A percentile compares a stretch with the other conserved stretches of the same genome.
These are phyloP conservation scores for Taeniopygia guttata DNA, from an alignment of 2,797 vertebrate species.

Conservation along the genomic window DNA sequence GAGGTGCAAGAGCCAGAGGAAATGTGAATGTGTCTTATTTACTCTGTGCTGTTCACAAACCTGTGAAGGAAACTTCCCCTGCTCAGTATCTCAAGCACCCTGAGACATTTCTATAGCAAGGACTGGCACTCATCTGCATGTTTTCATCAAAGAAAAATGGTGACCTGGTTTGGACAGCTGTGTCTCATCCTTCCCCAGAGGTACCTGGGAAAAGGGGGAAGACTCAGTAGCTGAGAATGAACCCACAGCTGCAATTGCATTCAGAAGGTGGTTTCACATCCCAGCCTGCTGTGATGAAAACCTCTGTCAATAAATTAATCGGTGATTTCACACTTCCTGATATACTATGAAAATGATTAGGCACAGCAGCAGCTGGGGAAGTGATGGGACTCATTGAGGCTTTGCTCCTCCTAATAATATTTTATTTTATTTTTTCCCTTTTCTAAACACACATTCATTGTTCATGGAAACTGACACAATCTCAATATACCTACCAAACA, in stretches of 20 bases:
- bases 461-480: neutral
- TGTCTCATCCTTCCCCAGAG: neutral
- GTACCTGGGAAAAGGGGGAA: neutral
- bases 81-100: neutral
- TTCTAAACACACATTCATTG: neutral
- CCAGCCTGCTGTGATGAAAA: constrained; percentile 46
- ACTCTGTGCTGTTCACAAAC: neutral
- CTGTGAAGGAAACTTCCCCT: neutral
- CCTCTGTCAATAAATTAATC: constrained; percentile 35
- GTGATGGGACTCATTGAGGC: neutral
- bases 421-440: neutral
- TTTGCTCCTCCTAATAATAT: constrained; percentile 9
- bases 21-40: neutral
- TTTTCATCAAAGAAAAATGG: neutral
- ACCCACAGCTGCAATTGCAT: neutral
- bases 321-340: constrained; percentile 53
- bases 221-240: neutral
- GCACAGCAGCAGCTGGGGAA: constrained; percentile 19
- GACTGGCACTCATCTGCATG: neutral
- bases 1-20: neutral
- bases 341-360: constrained; percentile 54
- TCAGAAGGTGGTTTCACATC: constrained; percentile 4
- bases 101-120: neutral
- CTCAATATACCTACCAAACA: neutral
- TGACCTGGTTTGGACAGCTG: neutral